Conservation (phyloP, 2,113 vertebrate species). For the Tonatia bakeri region DNA sequence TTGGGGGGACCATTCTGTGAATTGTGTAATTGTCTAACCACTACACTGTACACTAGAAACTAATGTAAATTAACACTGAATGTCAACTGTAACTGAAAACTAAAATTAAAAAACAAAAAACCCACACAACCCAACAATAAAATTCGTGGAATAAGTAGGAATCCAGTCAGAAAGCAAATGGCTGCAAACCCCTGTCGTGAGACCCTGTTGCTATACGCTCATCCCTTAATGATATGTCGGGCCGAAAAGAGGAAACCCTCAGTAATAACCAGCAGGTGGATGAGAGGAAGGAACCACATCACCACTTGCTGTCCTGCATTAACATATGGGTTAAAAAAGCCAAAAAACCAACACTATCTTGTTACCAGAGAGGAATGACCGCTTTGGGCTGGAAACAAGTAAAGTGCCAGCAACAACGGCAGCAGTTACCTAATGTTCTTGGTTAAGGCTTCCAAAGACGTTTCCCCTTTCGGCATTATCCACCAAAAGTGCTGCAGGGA, state of each 20-base stretch:
- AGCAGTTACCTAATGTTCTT: background rate
- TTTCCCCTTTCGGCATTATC: background rate
- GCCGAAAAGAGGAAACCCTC: background rate
- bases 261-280: background rate
- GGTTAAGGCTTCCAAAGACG: background rate
- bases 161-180: background rate
- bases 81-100: background rate
- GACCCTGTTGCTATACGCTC: background rate
- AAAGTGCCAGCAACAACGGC: background rate
- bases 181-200: background rate
- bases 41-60: background rate
- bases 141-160: background rate
- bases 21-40: background rate
- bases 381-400: background rate
- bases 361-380: background rate
- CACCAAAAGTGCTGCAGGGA: background rate
- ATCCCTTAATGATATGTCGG: conserved; percentile 16
- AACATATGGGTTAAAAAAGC: background rate
- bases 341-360: background rate
- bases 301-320: background rate
- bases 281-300: background rate
- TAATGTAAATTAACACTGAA: background rate
- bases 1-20: background rate
- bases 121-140: background rate
- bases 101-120: background rate